phyloP scores from a whole-genome alignment of 1,140 invertebrate species.

The Drosophila sp. region DNA sequence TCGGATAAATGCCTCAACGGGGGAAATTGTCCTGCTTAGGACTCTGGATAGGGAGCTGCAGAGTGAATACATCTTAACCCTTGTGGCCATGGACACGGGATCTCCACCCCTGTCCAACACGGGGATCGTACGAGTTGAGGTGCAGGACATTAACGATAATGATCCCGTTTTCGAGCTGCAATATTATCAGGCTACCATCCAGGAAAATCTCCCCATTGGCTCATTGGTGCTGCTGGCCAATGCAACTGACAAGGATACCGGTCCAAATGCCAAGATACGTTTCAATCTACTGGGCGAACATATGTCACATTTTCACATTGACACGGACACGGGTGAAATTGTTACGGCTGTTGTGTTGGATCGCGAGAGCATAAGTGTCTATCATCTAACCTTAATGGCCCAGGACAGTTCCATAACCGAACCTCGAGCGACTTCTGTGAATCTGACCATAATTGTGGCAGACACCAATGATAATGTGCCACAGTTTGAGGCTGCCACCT shows the following conservation, averaged over 20 bases:
- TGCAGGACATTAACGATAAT: conserved; percentile 97
- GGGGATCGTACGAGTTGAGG: conserved; percentile 93
- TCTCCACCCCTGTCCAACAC: conserved; percentile 95
- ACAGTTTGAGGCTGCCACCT: conserved; percentile 89
- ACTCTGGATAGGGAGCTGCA: conserved; percentile 93
- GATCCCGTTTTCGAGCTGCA: conserved; percentile 92
- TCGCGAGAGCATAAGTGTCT: conserved; percentile 90
- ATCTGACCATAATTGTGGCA: conserved; percentile 91
- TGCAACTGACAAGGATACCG: conserved; percentile 92
- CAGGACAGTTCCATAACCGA: conserved; percentile 94
- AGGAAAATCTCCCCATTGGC: conserved; percentile 91
- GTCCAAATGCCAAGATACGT: conserved; percentile 93
- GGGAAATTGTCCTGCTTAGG: conserved; percentile 92
- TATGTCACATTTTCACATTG: conserved; percentile 90
- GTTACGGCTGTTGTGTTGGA: conserved; percentile 90
- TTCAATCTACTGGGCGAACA: conserved; percentile 93
- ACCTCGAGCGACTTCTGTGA: conserved; percentile 90
- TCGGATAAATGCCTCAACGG: conserved; percentile 94
- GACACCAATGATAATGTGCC: conserved; percentile 96
- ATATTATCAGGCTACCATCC: conserved; percentile 90
- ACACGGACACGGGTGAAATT: conserved; percentile 91
- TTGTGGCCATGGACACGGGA: conserved; percentile 96
- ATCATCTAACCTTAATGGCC: conserved; percentile 93
- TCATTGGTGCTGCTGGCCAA: conserved; percentile 89
- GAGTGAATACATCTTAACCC: conserved; percentile 91